Evolutionary conservation across 2,888 invertebrate species (phyloP).

Genomic region (Sesia bembeciformis): DNA sequence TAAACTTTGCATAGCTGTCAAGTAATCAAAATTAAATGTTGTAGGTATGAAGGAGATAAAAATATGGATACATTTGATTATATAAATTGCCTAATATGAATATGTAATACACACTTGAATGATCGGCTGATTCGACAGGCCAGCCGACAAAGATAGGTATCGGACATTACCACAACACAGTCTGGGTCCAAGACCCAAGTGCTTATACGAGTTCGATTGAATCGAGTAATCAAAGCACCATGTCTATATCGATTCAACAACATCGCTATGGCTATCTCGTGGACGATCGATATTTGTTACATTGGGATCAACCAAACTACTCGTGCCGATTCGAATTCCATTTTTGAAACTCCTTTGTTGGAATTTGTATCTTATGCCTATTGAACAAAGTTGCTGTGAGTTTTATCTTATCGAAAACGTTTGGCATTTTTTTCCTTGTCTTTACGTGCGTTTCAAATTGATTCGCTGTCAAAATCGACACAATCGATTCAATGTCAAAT

Average conservation of each 20-base stretch:
- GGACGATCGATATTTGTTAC: conserved; percentile 67
- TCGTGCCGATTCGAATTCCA: conserved; percentile 24
- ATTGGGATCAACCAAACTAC: conserved; percentile 42
- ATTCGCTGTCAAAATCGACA: conserved; percentile 63
- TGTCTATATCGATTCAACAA: conserved; percentile 68
- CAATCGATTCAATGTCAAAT: conserved; percentile 56
- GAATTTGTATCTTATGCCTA: conserved; percentile 20
- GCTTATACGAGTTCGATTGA: conserved; percentile 55
- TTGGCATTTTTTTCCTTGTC: conserved; percentile 13
- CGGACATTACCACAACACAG: conserved; percentile 55
- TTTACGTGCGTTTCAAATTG: conserved; percentile 47
- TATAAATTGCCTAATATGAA: conserved; percentile 63
- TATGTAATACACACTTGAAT: conserved; percentile 51
- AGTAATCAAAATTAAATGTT: too few relatives aligned
- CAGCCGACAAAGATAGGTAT: conserved; percentile 61
- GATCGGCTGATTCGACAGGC: conserved; percentile 50
- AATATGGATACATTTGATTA: conserved; percentile 11
- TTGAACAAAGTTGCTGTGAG: conserved; percentile 7
- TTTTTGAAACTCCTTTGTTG: conserved; percentile 4
- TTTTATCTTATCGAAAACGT: background rate
- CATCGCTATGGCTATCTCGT: conserved; percentile 53
- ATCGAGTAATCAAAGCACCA: conserved; percentile 69
- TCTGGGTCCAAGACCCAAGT: conserved; percentile 31
- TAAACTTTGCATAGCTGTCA: too few relatives aligned
- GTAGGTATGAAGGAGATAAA: too few relatives aligned